Evolutionary conservation across 1,140 invertebrate genomes (phyloP).

Genomic region (Tribolium madens): DNA sequence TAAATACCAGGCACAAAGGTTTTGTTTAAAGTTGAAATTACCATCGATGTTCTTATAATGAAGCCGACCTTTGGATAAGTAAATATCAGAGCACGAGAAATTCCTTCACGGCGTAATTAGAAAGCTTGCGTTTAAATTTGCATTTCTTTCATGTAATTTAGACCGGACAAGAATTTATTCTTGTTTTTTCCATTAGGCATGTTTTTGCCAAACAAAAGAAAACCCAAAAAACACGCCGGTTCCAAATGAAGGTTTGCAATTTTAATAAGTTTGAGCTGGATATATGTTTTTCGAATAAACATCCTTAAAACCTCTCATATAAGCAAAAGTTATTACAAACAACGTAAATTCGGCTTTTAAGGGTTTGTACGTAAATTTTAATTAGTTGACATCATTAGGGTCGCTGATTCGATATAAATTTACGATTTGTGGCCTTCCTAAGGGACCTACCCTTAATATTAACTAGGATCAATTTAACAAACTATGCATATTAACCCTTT

Average conservation of each 20-base stretch:
- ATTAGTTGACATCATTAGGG: background rate
- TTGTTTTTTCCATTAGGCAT: background rate
- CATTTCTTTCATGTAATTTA: constrained; percentile 14
- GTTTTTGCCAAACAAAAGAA: background rate
- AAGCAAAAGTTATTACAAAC: background rate
- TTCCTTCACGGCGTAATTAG: constrained; percentile 15
- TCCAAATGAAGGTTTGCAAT: background rate
- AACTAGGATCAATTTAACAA: background rate
- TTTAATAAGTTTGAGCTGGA: background rate
- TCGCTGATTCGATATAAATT: background rate
- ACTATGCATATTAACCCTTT: background rate
- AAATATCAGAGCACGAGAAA: constrained; percentile 12
- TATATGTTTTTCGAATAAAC: background rate
- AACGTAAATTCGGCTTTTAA: background rate
- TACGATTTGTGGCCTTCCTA: background rate
- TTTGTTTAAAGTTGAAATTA: constrained; percentile 34
- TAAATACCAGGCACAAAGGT: constrained; percentile 22
- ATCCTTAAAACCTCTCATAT: background rate
- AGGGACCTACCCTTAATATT: background rate
- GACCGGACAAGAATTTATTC: background rate
- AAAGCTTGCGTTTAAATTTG: constrained; percentile 15
- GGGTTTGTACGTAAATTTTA: background rate
- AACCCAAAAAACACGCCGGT: background rate
- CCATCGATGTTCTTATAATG: constrained; percentile 34
- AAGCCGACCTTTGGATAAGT: constrained; percentile 16